These are phyloP conservation scores for Aleiodes sp. DNA, from an alignment of 1,140 invertebrate genomes.

Conservation along the genomic window DNA sequence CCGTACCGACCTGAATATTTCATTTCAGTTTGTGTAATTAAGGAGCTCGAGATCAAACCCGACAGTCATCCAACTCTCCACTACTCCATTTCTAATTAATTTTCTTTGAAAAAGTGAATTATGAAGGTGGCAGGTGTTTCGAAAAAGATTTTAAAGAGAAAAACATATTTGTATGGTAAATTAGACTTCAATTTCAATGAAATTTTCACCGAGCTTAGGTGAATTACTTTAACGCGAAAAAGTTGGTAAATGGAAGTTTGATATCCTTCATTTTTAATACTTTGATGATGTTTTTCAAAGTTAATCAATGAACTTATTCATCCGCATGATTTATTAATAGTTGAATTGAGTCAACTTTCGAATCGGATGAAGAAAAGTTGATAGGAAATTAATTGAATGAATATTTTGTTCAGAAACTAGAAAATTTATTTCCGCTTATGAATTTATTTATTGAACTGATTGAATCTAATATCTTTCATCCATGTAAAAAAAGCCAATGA, in stretches of 20 bases:
- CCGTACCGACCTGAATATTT: constrained; percentile 6
- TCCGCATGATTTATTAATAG: too few relatives aligned
- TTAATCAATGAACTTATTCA: too few relatives aligned
- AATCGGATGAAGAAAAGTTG: background rate
- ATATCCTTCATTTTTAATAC: background rate
- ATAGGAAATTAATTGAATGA: background rate
- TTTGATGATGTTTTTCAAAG: too few relatives aligned
- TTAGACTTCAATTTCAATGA: too few relatives aligned
- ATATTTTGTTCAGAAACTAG: background rate
- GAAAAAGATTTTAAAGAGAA: background rate
- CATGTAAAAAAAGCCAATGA: too few relatives aligned
- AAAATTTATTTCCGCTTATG: too few relatives aligned
- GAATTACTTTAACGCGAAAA: background rate
- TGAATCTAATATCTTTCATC: too few relatives aligned
- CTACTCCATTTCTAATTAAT: background rate
- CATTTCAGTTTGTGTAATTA: constrained; percentile 11
- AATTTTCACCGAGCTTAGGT: background rate
- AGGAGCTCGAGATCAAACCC: background rate
- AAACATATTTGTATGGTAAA: too few relatives aligned
- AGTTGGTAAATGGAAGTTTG: background rate
- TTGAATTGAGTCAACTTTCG: background rate
- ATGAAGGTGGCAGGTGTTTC: background rate
- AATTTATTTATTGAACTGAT: too few relatives aligned
- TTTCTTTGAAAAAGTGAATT: background rate
- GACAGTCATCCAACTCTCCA: background rate